Conservation (phyloP, 2,888 invertebrate genomes). For the Chironomus riparius region DNA sequence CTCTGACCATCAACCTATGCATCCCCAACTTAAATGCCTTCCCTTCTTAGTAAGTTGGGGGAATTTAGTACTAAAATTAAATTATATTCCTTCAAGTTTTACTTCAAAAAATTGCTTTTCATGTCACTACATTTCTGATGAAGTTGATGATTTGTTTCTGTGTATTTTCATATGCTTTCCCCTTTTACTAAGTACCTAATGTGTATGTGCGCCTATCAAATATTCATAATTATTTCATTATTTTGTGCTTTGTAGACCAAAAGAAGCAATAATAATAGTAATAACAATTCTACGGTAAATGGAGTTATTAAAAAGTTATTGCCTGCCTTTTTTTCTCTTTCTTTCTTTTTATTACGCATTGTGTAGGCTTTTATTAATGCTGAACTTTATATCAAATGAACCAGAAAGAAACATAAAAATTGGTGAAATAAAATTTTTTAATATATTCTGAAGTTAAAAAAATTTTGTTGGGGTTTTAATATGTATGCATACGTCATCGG, state of each 20-base stretch:
- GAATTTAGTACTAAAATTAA: too few species aligned
- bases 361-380: too few species aligned
- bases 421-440: not conserved
- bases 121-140: not conserved
- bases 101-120: not conserved
- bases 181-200: not conserved
- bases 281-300: not conserved
- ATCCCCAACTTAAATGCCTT: too few species aligned
- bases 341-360: not conserved
- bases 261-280: not conserved
- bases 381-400: too few species aligned
- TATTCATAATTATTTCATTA: constrained; percentile 9
- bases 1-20: too few species aligned
- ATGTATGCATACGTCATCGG: not conserved
- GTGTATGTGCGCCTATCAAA: not conserved
- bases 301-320: constrained; percentile 12
- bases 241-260: not conserved
- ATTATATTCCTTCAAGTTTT: too few species aligned
- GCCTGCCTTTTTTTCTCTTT: not conserved
- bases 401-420: too few species aligned
- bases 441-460: not conserved
- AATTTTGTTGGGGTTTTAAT: not conserved
- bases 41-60: too few species aligned
- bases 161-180: not conserved
- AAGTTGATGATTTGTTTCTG: not conserved